Conservation (phyloP, 2,113 vertebrate species). For the Ictidomys tridecemlineatus region DNA sequence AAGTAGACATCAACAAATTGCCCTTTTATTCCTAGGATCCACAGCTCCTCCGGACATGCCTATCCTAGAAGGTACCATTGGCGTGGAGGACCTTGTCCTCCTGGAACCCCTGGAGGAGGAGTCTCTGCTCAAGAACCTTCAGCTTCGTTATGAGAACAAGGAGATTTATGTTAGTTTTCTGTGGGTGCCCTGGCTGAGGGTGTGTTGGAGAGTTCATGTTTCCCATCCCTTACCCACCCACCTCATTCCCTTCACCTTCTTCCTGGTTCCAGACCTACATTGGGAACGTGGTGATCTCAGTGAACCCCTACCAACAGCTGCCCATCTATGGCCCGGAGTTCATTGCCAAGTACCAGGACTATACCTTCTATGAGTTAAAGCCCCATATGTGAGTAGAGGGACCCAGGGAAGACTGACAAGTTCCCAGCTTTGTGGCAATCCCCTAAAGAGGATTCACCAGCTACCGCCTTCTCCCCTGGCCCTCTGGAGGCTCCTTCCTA, state of each 20-base stretch:
- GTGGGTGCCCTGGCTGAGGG: background rate
- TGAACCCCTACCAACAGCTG: conserved; percentile 89
- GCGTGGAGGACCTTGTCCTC: conserved; percentile 88
- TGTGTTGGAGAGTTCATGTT: background rate
- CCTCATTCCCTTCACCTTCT: background rate
- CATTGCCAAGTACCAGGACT: conserved; percentile 86
- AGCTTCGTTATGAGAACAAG: conserved; percentile 83
- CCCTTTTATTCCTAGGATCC: background rate
- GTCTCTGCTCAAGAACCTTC: conserved; percentile 87
- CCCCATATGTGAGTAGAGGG: conserved; percentile 89
- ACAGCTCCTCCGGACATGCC: conserved; percentile 19
- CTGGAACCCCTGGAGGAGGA: conserved; percentile 88
- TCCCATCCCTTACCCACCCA: background rate
- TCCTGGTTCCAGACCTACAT: conserved; percentile 88
- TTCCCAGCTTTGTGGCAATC: too few species aligned
- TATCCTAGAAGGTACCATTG: conserved; percentile 80
- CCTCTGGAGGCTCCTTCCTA: background rate
- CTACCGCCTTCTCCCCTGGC: background rate
- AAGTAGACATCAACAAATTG: background rate
- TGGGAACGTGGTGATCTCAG: conserved; percentile 89
- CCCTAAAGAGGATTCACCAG: conserved; percentile 24
- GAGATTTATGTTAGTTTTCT: conserved; percentile 88
- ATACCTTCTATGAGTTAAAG: conserved; percentile 88
- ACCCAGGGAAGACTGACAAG: background rate
- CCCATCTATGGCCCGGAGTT: conserved; percentile 88